Base-by-base conservation (phyloP, 2,113 vertebrate species). In the Xiphophorus couchianus region DNA sequence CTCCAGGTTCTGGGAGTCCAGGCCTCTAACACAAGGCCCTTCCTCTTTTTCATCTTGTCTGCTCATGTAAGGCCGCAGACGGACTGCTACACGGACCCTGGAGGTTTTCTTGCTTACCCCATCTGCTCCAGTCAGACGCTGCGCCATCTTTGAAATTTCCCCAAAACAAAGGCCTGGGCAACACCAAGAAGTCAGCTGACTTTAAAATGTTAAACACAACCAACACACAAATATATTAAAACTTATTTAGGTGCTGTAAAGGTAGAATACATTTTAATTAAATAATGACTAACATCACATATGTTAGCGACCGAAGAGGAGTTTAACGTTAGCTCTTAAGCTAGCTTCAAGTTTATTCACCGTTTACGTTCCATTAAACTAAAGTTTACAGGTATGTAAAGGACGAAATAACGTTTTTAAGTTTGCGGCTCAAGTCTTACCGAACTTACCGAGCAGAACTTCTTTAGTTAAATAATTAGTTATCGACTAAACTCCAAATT, bases 11-110 rank as follows among this genome's bases (percentile, higher is more conserved):
- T 94, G 93, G 0, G 93, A 89, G 66, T 95, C 96, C 80, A 96
- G 81, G 19, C 95, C 96, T 72, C 94, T 84, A 0, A 97, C 96
- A 85, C 97, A 97, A 0, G 94, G 77, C 0, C 89, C 90, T 77
- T 95, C 92, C 30, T 62, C 79, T 66, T 90, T 91, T 51, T 91
- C 94, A 29, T 92, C 93, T 37, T 87, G 86, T 15, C 86, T 81
- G 64, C 71, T 81, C 92, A 96, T 92, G 69, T 89, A 95, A 0
- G 96, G 97, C 11, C 97, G 91, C 15, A 98, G 90, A 0, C 97
- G 92, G 30, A 98, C 97, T 0, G 94, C 94, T 0, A 98, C 97
- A 6, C 93, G 95, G 9, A 98, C 94, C 28, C 94, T 92, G 68
- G 95, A 87, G 0, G 76, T 82, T 75, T 90, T 92, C 80, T 85